Evolutionary conservation across 92 coral and sea anemone genomes (phyloP).

Genomic region (Epizoanthus illoricatus): DNA sequence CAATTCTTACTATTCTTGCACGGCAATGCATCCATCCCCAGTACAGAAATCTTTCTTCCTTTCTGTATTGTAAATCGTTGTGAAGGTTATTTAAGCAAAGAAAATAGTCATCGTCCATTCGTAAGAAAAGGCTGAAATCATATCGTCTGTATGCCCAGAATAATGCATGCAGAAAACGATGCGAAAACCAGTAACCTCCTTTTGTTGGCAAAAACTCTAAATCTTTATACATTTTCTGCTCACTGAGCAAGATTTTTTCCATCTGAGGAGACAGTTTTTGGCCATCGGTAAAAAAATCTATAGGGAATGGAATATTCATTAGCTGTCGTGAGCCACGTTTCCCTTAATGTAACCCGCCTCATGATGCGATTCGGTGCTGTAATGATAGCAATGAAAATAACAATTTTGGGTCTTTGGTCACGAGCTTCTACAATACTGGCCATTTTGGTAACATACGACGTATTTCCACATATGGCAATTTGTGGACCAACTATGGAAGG

Average conservation of each 20-base stretch:
- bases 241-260: not conserved
- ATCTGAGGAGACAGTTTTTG: constrained; percentile 8
- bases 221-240: constrained; percentile 16
- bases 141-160: constrained; percentile 38
- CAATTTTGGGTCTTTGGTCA: constrained; percentile 20
- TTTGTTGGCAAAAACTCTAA: constrained; percentile 27
- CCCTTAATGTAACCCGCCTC: constrained; percentile 28
- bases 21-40: constrained; percentile 43
- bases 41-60: constrained; percentile 39
- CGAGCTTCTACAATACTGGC: no score
- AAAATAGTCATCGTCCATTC: constrained; percentile 47
- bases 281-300: constrained; percentile 44
- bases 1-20: constrained; percentile 30
- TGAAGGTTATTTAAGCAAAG: constrained; percentile 40
- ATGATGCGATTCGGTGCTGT: constrained; percentile 21
- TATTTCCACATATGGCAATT: no score
- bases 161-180: constrained; percentile 38
- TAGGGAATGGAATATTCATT: constrained; percentile 19
- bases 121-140: constrained; percentile 32
- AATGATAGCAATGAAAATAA: constrained; percentile 37
- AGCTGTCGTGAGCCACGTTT: constrained; percentile 38
- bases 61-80: constrained; percentile 40
- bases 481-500: no score
- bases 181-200: constrained; percentile 21
- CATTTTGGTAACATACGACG: no score